Conservation (phyloP, 2,797 vertebrate genomes). For the Cephalopachus bancanus region DNA sequence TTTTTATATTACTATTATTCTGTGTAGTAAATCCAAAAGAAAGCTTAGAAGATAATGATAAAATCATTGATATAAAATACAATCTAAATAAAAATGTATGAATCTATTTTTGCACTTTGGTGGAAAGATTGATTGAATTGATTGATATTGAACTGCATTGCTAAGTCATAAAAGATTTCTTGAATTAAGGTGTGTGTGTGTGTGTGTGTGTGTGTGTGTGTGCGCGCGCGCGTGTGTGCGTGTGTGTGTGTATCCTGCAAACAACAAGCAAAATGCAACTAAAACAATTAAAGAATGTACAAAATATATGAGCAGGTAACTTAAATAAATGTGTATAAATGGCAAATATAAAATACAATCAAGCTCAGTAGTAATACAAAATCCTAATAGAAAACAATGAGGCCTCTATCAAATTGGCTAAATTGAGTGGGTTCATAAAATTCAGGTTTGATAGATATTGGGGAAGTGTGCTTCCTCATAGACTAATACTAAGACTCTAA, state of each 20-base stretch:
- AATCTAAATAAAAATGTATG: not conserved
- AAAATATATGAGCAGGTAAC: not conserved
- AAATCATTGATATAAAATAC: not conserved
- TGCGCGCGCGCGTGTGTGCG: too few species aligned
- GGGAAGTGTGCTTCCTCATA: not conserved
- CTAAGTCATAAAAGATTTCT: not conserved
- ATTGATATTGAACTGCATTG: not conserved
- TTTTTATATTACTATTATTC: not conserved
- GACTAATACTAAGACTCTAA: not conserved
- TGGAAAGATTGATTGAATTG: not conserved
- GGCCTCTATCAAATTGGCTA: not conserved
- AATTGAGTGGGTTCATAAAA: not conserved
- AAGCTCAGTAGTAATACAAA: not conserved
- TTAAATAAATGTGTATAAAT: not conserved
- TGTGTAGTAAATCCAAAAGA: not conserved
- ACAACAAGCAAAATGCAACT: not conserved
- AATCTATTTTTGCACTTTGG: not conserved
- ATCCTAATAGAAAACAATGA: not conserved
- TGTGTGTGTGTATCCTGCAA: not conserved
- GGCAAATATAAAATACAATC: not conserved
- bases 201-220: not conserved
- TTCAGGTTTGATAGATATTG: not conserved
- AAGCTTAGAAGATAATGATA: not conserved
- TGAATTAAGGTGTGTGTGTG: not conserved
- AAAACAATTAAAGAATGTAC: not conserved